A percentile compares a stretch with the other conserved stretches of the same genome.
Evolutionary conservation across 2,797 vertebrate species (phyloP).

Genomic region (Sebastes dallii): DNA sequence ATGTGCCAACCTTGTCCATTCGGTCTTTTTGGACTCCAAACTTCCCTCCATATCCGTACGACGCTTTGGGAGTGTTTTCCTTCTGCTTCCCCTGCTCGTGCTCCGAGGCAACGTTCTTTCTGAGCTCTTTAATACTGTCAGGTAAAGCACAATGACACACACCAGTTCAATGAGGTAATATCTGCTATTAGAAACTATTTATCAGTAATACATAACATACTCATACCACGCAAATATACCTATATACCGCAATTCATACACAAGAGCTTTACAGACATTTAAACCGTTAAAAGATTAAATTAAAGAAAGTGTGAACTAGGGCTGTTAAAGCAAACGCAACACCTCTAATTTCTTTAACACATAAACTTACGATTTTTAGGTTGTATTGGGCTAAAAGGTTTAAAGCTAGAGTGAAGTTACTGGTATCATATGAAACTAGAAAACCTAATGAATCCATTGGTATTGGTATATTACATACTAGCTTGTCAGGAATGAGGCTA

Average conservation of each 20-base stretch:
- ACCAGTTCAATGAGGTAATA: not conserved
- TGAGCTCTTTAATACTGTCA: conserved; percentile 83
- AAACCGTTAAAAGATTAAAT: not conserved
- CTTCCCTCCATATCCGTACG: conserved; percentile 95
- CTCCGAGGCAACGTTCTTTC: conserved; percentile 89
- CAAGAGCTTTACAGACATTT: not conserved
- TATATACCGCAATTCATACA: not conserved
- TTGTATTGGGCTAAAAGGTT: no score
- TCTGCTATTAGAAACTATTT: not conserved
- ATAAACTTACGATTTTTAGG: no score
- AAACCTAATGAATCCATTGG: no score
- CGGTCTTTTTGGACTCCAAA: conserved; percentile 94
- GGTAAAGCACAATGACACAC: not conserved
- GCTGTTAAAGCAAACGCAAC: no score
- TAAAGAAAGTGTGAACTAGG: not conserved
- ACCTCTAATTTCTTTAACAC: no score
- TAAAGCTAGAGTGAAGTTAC: no score
- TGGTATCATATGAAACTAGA: no score
- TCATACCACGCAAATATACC: not conserved
- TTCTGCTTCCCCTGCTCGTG: conserved; percentile 91
- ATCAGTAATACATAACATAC: not conserved
- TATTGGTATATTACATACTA: no score
- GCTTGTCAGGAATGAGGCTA: no score
- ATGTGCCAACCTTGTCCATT: conserved; percentile 91
- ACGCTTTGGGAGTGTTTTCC: conserved; percentile 90